Conservation (phyloP, 2,888 invertebrate genomes). For the Hemaris fuciformis region DNA sequence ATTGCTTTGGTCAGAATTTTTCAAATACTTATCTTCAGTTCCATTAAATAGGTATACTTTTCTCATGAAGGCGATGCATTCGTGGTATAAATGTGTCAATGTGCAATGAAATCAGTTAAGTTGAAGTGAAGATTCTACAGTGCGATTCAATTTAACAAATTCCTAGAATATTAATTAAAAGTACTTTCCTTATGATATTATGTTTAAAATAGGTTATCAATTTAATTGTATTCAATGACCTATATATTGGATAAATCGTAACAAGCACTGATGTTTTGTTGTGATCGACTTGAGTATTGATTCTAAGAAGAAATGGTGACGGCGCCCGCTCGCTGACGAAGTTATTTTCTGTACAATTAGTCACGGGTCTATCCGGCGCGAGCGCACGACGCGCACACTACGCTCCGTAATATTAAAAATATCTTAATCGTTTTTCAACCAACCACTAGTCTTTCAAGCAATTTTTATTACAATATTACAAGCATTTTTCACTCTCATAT, state of each 20-base stretch:
- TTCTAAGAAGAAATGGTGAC: constrained; percentile 75
- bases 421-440: too few species aligned
- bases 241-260: constrained; percentile 1
- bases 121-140: too few species aligned
- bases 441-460: too few species aligned
- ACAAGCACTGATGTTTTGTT: constrained; percentile 13
- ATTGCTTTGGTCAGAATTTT: neutral
- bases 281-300: constrained; percentile 47
- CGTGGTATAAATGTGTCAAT: too few species aligned
- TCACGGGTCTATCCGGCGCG: constrained; percentile 78
- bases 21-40: neutral
- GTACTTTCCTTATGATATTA: neutral
- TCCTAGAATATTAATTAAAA: too few species aligned
- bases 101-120: too few species aligned
- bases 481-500: too few species aligned
- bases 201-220: neutral
- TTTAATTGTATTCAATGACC: neutral
- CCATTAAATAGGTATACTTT: neutral
- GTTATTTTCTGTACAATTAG: constrained; percentile 80
- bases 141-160: too few species aligned
- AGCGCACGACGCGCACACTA: constrained; percentile 52
- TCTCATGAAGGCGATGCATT: too few species aligned
- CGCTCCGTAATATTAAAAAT: constrained; percentile 30
- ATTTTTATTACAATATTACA: too few species aligned
- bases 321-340: constrained; percentile 67